Evolutionary conservation across 1,140 invertebrate species (phyloP).

Genomic region (Rhagoletis zephyria): DNA sequence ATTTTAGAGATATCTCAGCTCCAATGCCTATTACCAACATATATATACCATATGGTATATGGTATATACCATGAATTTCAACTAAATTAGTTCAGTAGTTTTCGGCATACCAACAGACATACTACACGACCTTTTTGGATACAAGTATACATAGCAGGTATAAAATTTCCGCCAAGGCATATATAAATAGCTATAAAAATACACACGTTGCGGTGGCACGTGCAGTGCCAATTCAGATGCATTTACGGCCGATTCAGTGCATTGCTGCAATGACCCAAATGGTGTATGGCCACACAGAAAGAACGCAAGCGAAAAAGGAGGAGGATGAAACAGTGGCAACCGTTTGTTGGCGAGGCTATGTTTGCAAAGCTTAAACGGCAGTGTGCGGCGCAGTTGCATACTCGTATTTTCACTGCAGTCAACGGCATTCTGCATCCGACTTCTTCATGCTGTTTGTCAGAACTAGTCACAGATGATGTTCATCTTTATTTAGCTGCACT

Average conservation of each 20-base stretch:
- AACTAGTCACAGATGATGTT: background rate
- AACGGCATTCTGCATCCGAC: background rate
- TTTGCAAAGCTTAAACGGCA: background rate
- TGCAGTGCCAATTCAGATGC: background rate
- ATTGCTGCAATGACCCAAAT: conserved; percentile 37
- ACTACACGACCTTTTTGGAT: too few species aligned
- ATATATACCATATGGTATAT: too few species aligned
- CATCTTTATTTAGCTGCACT: background rate
- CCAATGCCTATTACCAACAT: too few species aligned
- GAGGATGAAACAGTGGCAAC: background rate
- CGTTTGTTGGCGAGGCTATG: too few species aligned
- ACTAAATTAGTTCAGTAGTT: too few species aligned
- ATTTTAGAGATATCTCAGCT: too few species aligned
- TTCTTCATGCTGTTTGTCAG: conserved; percentile 15
- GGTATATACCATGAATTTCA: too few species aligned
- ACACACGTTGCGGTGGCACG: background rate
- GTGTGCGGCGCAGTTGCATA: background rate
- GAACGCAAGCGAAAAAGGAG: background rate
- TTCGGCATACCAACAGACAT: too few species aligned
- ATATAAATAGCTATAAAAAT: background rate
- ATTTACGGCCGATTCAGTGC: background rate
- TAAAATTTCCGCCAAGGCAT: too few species aligned
- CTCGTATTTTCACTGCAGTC: background rate
- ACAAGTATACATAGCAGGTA: too few species aligned
- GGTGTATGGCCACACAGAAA: background rate